Evolutionary conservation across 1,140 invertebrate species (phyloP).

Genomic region (Elymnias hypermnestra): DNA sequence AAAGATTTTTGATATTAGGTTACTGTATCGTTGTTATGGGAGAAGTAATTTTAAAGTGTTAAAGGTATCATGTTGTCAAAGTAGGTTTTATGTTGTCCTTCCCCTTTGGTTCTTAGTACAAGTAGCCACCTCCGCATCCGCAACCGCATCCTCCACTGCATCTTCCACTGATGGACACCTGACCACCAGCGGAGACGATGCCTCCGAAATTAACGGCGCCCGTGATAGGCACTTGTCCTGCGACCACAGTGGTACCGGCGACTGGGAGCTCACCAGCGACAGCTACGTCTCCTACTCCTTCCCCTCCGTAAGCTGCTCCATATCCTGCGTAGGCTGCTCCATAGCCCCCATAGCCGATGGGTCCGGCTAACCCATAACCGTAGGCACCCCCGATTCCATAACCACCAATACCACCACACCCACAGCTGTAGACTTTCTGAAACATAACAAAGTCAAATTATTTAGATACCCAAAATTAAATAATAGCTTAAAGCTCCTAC

Average conservation of each 20-base stretch:
- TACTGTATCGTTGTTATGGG: too few relatives aligned
- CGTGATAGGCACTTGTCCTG: too few relatives aligned
- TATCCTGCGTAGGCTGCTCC: neutral
- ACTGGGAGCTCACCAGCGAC: neutral
- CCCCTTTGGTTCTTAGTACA: neutral
- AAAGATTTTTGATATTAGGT: too few relatives aligned
- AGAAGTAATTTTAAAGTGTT: too few relatives aligned
- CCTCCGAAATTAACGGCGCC: slow-evolving; percentile 1
- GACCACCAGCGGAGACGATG: neutral
- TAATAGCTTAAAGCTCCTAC: neutral
- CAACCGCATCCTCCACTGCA: neutral
- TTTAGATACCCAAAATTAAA: neutral
- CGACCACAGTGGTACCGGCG: too few relatives aligned
- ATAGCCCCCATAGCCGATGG: neutral
- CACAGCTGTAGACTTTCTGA: too few relatives aligned
- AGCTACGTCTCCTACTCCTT: too few relatives aligned
- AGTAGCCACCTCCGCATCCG: neutral
- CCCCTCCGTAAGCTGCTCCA: too few relatives aligned
- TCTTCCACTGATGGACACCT: too few relatives aligned
- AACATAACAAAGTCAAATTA: neutral
- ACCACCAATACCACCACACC: neutral
- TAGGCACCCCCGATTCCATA: neutral
- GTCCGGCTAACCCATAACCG: neutral
- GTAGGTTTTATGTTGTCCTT: neutral
- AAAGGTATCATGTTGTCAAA: too few relatives aligned